These are phyloP conservation scores for Caranx ignobilis DNA, from an alignment of 2,113 vertebrate species.

Conservation along the genomic window DNA sequence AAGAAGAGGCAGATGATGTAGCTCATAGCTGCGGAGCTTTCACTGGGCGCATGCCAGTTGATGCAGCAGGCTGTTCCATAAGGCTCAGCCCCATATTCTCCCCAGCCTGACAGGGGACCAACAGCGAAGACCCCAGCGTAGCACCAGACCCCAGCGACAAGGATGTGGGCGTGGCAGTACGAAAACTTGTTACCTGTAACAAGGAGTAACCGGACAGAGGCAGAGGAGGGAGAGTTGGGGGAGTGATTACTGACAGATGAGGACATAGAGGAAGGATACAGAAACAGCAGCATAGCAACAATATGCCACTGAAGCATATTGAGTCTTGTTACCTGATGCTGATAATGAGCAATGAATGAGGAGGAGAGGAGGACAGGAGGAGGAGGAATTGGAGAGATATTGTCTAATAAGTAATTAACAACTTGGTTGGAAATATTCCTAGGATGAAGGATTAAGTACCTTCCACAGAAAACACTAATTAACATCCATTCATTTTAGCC, in stretches of 20 bases:
- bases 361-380: conserved; percentile 1
- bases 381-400: not conserved
- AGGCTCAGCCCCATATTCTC: conserved; percentile 88
- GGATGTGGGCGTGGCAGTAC: conserved; percentile 74
- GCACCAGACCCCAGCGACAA: conserved; percentile 86
- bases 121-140: conserved; percentile 86
- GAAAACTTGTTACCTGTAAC: conserved; percentile 87
- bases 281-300: conserved; percentile 20
- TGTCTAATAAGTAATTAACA: conserved; percentile 9
- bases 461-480: not conserved
- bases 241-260: conserved; percentile 40
- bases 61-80: conserved; percentile 92
- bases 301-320: conserved; percentile 34
- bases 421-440: not conserved
- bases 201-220: not conserved
- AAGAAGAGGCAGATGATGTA: conserved; percentile 89
- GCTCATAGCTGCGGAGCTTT: conserved; percentile 78
- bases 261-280: conserved; percentile 11
- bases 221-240: conserved; percentile 16
- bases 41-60: conserved; percentile 82
- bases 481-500: not conserved
- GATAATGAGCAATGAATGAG: conserved; percentile 19
- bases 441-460: not conserved
- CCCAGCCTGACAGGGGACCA: conserved; percentile 87
- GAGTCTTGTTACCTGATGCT: conserved; percentile 34